A percentile compares a stretch with the other conserved stretches of the same genome.
phyloP scores from a whole-genome alignment of 2,888 invertebrate genomes.

The Leucoma salicis region DNA sequence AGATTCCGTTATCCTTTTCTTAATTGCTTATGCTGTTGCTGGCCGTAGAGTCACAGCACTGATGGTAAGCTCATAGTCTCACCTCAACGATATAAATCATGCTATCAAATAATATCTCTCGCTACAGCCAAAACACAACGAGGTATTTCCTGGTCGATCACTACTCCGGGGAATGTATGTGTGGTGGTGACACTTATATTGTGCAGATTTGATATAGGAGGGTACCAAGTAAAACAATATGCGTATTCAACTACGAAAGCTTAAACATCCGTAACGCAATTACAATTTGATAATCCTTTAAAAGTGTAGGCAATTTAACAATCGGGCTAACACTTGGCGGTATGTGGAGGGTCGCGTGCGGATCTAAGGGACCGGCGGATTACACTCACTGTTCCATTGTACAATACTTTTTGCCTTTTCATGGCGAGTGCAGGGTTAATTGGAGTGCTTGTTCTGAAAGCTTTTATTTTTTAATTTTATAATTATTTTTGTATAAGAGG shows the following conservation, averaged over 20 bases:
- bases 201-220: too few species aligned
- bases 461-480: constrained; percentile 21
- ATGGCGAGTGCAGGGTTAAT: constrained; percentile 39
- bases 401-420: constrained; percentile 41
- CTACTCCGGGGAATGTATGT: too few species aligned
- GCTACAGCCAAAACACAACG: too few species aligned
- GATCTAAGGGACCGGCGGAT: constrained; percentile 44
- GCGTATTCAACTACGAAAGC: constrained; percentile 12
- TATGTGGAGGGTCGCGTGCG: constrained; percentile 38
- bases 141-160: too few species aligned
- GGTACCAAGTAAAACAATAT: too few species aligned
- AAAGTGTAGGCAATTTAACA: constrained; percentile 38
- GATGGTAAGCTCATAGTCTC: too few species aligned
- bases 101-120: too few species aligned
- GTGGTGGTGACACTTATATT: too few species aligned
- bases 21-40: too few species aligned
- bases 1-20: too few species aligned
- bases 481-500: constrained; percentile 18
- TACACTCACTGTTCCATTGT: constrained; percentile 57
- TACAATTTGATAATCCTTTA: constrained; percentile 36
- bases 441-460: constrained; percentile 34
- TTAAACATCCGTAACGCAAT: constrained; percentile 33
- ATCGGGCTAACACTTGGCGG: constrained; percentile 29
- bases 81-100: too few species aligned
- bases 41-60: too few species aligned